Percentiles rank a stretch among this genome's conserved stretches.
These are phyloP conservation scores for Empidonax alnorum DNA, from an alignment of 2,113 vertebrate genomes.

Conservation along the genomic window DNA sequence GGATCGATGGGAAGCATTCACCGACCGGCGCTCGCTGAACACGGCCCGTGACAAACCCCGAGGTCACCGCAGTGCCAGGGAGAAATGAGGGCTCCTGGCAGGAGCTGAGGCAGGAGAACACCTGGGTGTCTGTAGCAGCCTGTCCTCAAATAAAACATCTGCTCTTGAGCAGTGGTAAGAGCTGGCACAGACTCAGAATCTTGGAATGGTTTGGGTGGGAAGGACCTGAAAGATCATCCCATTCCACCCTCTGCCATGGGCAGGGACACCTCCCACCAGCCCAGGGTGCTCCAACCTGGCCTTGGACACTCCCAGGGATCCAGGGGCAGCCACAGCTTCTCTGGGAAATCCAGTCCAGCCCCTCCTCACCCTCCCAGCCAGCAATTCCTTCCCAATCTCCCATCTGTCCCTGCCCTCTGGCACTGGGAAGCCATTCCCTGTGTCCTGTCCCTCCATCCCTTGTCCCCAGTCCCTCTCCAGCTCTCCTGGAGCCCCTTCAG, in stretches of 20 bases:
- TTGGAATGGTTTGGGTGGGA: not conserved
- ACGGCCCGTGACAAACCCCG: not conserved
- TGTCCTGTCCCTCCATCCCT: not conserved
- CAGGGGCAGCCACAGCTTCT: not conserved
- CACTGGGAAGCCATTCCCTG: not conserved
- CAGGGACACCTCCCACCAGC: not conserved
- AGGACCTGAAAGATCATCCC: not conserved
- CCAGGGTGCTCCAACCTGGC: not conserved
- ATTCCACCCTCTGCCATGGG: not conserved
- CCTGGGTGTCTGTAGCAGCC: not conserved
- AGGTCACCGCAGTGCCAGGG: not conserved
- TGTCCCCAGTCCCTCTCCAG: not conserved
- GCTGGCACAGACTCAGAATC: not conserved
- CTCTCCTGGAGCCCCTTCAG: not conserved
- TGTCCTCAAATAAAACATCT: not conserved
- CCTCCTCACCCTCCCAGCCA: not conserved
- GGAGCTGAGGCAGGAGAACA: not conserved
- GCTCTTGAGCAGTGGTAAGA: not conserved
- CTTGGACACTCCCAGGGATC: not conserved
- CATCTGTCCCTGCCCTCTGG: not conserved
- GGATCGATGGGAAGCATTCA: not conserved
- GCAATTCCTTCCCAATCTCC: not conserved
- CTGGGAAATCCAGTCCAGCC: rapidly evolving
- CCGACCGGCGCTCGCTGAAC: not conserved
- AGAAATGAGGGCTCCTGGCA: not conserved